Evolutionary conservation across 2,888 invertebrate genomes (phyloP).

Genomic region (Ctena decussata): DNA sequence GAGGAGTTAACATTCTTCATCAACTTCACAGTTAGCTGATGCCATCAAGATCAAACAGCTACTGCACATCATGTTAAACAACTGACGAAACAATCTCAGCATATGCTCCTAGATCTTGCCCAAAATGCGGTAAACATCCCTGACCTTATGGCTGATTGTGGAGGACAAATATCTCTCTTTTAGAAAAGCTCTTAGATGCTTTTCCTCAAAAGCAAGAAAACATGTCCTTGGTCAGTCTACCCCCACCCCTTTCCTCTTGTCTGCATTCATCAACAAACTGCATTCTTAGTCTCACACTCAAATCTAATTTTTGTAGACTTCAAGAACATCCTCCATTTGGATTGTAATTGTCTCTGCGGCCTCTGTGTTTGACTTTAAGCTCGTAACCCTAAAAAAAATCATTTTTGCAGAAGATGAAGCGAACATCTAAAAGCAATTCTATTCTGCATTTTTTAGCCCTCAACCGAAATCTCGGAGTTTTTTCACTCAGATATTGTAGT

Average conservation of each 20-base stretch:
- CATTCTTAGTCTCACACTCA: no score
- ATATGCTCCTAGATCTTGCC: neutral
- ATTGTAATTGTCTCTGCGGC: no score
- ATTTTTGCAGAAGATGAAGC: no score
- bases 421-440: no score
- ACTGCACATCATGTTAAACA: neutral
- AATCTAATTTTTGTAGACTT: no score
- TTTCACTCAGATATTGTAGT: no score
- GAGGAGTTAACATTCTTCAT: neutral
- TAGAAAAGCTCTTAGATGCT: neutral
- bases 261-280: neutral
- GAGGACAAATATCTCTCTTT: neutral
- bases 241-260: neutral
- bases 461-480: no score
- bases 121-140: neutral
- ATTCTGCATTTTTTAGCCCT: no score
- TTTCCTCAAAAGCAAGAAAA: neutral
- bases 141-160: neutral
- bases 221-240: constrained; percentile 7
- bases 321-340: no score
- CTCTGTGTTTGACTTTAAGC: no score
- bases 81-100: neutral
- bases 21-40: neutral
- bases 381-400: no score
- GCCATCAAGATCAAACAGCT: neutral